Conservation (phyloP, 1,140 invertebrate species). For the Lordiphosa stackelbergi region DNA sequence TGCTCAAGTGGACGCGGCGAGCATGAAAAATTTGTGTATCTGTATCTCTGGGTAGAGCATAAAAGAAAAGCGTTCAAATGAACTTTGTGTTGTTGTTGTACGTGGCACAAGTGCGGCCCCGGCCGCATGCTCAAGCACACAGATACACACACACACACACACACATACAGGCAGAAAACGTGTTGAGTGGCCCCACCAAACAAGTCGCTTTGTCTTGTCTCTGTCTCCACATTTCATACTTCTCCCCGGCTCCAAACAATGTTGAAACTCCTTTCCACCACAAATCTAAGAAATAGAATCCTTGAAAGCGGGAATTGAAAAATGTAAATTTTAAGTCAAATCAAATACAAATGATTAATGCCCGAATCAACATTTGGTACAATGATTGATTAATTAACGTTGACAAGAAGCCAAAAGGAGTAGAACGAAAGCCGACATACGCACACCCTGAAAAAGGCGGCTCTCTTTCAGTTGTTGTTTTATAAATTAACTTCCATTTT, state of each 20-base stretch:
- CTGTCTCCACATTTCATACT: constrained; percentile 10
- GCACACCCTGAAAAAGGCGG: constrained; percentile 23
- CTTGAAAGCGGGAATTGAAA: constrained; percentile 1
- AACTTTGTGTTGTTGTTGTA: constrained; percentile 63
- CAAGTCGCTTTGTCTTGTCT: constrained; percentile 25
- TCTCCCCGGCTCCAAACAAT: constrained; percentile 9
- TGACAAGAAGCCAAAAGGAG: constrained; percentile 50
- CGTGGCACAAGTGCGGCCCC: constrained; percentile 73
- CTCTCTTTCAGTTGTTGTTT: constrained; percentile 54
- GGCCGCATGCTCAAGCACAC: constrained; percentile 62
- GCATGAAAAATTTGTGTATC: constrained; percentile 54
- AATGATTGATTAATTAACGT: constrained; percentile 75
- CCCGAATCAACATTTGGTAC: constrained; percentile 44
- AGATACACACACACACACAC: constrained; percentile 23
- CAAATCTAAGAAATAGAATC: constrained; percentile 43
- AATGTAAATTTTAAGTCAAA: constrained; percentile 1
- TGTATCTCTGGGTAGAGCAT: constrained; percentile 37
- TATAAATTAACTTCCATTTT: constrained; percentile 72
- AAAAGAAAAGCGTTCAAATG: constrained; percentile 72
- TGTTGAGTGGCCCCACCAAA: constrained; percentile 59
- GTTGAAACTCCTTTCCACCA: background rate
- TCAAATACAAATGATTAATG: constrained; percentile 67
- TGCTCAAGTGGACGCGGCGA: constrained; percentile 44
- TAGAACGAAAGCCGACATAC: constrained; percentile 50
- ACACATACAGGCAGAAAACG: constrained; percentile 53